Conservation (phyloP, 2,113 vertebrate genomes). For the Sylvia atricapilla region DNA sequence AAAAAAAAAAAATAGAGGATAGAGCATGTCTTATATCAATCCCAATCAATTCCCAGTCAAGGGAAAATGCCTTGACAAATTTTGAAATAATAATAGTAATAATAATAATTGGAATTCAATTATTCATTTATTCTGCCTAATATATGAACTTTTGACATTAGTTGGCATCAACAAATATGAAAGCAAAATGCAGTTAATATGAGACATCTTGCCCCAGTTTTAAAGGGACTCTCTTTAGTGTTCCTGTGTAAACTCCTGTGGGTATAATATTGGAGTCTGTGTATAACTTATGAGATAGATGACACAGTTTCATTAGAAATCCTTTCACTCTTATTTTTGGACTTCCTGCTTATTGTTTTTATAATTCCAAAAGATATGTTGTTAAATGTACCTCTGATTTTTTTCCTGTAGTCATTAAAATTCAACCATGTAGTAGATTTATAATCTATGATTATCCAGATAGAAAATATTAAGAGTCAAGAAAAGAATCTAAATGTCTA, state of each 20-base stretch:
- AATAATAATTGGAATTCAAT: background rate
- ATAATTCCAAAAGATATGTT: background rate
- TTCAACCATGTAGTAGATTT: background rate
- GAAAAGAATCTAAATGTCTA: background rate
- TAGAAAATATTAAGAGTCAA: background rate
- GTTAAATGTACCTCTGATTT: background rate
- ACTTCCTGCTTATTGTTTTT: background rate
- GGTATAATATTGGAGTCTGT: background rate
- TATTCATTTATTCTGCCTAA: background rate
- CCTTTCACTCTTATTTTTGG: background rate
- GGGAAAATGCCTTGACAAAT: background rate
- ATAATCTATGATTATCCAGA: background rate
- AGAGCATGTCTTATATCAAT: background rate
- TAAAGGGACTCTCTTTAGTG: background rate
- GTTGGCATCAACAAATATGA: background rate
- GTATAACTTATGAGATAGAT: background rate
- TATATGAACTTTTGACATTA: background rate
- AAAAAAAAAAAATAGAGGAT: background rate
- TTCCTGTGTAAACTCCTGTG: background rate
- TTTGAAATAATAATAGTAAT: background rate
- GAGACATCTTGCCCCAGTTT: background rate
- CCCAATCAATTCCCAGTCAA: background rate
- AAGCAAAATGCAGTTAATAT: background rate
- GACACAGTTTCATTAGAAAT: background rate
- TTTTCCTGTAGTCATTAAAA: background rate